A percentile compares a stretch with the other conserved stretches of the same genome.
Conservation (phyloP, 2,797 vertebrate species). For the Sebastes trivittatus region DNA sequence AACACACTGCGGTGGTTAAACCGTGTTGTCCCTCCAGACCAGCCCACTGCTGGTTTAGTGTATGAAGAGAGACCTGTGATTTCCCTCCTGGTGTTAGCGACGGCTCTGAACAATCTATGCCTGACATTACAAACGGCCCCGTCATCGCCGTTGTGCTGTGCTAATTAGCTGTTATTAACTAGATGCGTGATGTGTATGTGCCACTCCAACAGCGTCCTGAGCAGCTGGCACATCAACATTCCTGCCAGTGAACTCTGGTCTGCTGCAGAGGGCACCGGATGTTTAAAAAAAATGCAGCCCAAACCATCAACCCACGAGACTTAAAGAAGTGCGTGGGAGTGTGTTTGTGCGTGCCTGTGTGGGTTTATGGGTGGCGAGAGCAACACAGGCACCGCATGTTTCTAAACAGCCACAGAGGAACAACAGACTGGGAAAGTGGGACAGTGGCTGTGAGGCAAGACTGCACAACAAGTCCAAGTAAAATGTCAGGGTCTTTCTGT, state of each 20-base stretch:
- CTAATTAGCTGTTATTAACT: slow-evolving; percentile 75
- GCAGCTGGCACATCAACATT: slow-evolving; percentile 24
- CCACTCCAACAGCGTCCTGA: slow-evolving; percentile 6
- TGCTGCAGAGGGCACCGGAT: neutral
- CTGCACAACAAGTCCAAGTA: slow-evolving; percentile 25
- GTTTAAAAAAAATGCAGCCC: slow-evolving; percentile 8
- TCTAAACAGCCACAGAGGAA: slow-evolving; percentile 16
- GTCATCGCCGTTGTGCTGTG: slow-evolving; percentile 28
- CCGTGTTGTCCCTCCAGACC: neutral
- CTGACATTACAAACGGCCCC: slow-evolving; percentile 58
- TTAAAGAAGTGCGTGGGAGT: neutral
- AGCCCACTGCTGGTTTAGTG: neutral
- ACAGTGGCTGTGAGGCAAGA: slow-evolving; percentile 49
- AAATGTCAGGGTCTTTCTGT: slow-evolving; percentile 39
- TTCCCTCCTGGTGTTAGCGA: slow-evolving; percentile 11
- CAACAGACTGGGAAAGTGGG: slow-evolving; percentile 44
- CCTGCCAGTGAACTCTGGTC: slow-evolving; percentile 15
- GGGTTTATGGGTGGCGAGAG: neutral
- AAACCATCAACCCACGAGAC: neutral
- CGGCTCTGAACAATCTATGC: slow-evolving; percentile 21
- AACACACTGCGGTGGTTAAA: neutral
- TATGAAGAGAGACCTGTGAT: slow-evolving; percentile 1
- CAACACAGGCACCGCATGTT: slow-evolving; percentile 7
- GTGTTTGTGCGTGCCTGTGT: slow-evolving; percentile 7
- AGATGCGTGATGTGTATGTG: slow-evolving; percentile 6